Conservation (phyloP, 2,113 vertebrate genomes). For the Pachyramphus minor region DNA sequence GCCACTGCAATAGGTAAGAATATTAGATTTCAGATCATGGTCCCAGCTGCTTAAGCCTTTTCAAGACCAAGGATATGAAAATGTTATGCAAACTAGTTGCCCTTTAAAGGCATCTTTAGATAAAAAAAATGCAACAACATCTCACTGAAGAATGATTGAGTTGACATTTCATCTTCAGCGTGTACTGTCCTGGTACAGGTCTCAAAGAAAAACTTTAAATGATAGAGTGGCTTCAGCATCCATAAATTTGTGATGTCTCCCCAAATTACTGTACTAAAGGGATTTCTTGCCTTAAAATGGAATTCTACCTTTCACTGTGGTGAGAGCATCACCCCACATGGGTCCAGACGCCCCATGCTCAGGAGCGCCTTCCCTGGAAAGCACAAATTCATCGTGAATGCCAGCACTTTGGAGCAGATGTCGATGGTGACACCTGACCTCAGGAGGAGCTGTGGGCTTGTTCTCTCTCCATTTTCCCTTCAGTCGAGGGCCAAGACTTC, state of each 20-base stretch:
- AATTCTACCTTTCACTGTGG: neutral
- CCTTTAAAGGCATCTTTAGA: constrained; percentile 34
- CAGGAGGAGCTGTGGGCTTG: neutral
- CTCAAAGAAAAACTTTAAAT: neutral
- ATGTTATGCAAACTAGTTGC: constrained; percentile 21
- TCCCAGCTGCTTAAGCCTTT: neutral
- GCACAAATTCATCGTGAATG: neutral
- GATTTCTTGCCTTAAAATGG: neutral
- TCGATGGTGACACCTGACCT: neutral
- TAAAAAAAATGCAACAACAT: neutral
- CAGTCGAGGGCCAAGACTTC: neutral
- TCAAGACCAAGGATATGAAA: neutral
- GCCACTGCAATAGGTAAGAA: neutral
- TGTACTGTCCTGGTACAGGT: neutral
- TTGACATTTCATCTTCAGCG: constrained; percentile 8
- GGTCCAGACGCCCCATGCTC: rapidly evolving
- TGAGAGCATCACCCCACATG: neutral
- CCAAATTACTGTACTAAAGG: neutral
- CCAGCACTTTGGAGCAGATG: neutral
- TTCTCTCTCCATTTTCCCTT: neutral
- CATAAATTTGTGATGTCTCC: neutral
- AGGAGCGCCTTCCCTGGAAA: neutral
- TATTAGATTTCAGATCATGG: neutral
- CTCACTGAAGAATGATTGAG: constrained; percentile 24
- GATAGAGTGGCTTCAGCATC: neutral